phyloP scores from a whole-genome alignment of 2,888 invertebrate species.

The Adelognathus sp. region DNA sequence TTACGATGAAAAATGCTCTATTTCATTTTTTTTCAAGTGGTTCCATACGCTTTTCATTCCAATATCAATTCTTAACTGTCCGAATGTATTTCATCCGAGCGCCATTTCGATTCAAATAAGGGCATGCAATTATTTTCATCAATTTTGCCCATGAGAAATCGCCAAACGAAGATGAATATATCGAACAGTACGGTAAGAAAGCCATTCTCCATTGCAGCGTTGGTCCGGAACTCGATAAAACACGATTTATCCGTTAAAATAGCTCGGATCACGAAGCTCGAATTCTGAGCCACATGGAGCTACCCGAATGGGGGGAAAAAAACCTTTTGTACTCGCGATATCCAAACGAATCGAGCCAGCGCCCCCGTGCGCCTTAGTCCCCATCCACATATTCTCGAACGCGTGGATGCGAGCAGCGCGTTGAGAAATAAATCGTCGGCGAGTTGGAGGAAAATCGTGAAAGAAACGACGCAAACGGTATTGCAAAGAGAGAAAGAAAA shows the following conservation, averaged over 20 bases:
- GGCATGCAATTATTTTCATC: too few relatives aligned
- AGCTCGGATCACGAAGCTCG: neutral
- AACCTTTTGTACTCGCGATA: neutral
- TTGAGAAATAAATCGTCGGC: conserved; percentile 51
- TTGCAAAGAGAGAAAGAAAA: conserved; percentile 32
- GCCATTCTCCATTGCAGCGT: neutral
- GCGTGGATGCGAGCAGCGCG: conserved; percentile 11
- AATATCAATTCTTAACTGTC: too few relatives aligned
- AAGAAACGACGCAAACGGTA: neutral
- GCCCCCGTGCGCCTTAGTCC: conserved; percentile 50
- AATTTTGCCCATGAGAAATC: neutral
- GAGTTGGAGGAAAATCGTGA: neutral
- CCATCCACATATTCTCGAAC: conserved; percentile 46
- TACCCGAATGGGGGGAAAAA: neutral
- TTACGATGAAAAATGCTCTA: too few relatives aligned
- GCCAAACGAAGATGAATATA: neutral
- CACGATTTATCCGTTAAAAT: neutral
- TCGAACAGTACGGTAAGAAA: neutral
- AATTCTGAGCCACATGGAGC: neutral
- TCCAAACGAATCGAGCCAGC: neutral
- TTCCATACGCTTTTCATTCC: too few relatives aligned
- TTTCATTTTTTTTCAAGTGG: too few relatives aligned
- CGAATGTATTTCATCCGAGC: too few relatives aligned
- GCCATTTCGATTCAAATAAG: too few relatives aligned
- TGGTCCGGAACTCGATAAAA: neutral